Evolutionary conservation across 2,113 vertebrate genomes (phyloP), one percentile per base, ranked within the genome.

Genomic region (Rhineura floridana): DNA sequence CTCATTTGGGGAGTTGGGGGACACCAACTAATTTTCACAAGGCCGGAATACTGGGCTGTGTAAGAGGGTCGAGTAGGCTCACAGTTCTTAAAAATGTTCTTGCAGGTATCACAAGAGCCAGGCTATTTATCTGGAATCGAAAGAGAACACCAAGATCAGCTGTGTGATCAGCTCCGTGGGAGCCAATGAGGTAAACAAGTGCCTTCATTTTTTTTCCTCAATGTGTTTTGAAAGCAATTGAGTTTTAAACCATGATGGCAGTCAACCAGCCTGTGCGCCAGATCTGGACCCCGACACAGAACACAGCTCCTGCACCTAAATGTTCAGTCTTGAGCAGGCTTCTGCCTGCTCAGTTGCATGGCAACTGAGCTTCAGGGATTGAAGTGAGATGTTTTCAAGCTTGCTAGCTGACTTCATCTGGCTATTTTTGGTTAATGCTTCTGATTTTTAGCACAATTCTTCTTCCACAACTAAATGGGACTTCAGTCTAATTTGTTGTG

Each of bases 91-190:
- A 36, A 65, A 21, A 0, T 39, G 44, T 62, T 1, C 84, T 84
- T 87, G 12, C 94, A 99, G 99, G 98, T 99, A 99, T 95, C 98
- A 99, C 94, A 99, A 99, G 96, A 99, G 98, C 92, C 99, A 99
- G 90, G 98, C 99, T 89, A 99, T 99, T 96, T 99, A 99, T 89
- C 92, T 99, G 96, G 99, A 99, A 94, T 99, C 99, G 4, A 99
- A 99, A 93, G 99, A 99, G 93, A 99, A 99, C 96, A 98, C 98
- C 36, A 99, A 99, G 96, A 98, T 99, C 94, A 99, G 99, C 97
- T 99, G 99, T 78, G 98, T 99, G 92, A 99, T 99, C 97, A 99
- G 98, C 90, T 99, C 99, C 15, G 98, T 99, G 33, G 99, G 98
- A 0, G 98, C 98, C 95, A 99, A 99, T 1, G 99, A 99, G 98